Evolutionary conservation across 1,140 invertebrate genomes (phyloP).

Genomic region (Venturia canescens): DNA sequence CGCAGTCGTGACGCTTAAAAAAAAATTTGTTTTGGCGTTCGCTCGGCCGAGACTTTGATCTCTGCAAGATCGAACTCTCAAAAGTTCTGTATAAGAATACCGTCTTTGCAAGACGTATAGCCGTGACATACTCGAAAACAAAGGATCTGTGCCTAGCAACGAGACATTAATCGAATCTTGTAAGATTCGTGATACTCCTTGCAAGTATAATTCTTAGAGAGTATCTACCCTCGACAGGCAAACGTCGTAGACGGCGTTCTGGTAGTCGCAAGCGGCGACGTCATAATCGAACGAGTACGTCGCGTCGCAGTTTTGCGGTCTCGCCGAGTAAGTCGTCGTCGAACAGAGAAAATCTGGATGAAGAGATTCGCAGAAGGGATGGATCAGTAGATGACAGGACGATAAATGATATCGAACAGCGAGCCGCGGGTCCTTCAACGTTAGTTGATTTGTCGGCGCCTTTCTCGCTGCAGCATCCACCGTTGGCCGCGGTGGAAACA

Average conservation of each 20-base stretch:
- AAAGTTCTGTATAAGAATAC: not conserved
- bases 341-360: not conserved
- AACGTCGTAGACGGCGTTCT: constrained; percentile 1
- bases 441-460: not conserved
- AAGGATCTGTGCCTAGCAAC: not conserved
- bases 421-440: not conserved
- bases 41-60: not conserved
- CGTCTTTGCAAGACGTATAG: not conserved
- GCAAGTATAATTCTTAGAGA: not conserved
- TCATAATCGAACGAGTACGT: not conserved
- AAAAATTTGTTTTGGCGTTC: not conserved
- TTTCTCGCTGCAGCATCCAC: not conserved
- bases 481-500: not conserved
- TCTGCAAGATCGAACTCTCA: constrained; percentile 6
- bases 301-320: not conserved
- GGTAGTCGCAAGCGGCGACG: not conserved
- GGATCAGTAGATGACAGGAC: not conserved
- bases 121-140: not conserved
- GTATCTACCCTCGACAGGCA: not conserved
- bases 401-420: not conserved
- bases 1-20: not conserved
- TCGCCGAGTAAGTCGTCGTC: not conserved
- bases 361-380: not conserved
- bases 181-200: not conserved
- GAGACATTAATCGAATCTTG: not conserved